phyloP scores from a whole-genome alignment of 2,797 vertebrate species.

The Monodelphis domestica region DNA sequence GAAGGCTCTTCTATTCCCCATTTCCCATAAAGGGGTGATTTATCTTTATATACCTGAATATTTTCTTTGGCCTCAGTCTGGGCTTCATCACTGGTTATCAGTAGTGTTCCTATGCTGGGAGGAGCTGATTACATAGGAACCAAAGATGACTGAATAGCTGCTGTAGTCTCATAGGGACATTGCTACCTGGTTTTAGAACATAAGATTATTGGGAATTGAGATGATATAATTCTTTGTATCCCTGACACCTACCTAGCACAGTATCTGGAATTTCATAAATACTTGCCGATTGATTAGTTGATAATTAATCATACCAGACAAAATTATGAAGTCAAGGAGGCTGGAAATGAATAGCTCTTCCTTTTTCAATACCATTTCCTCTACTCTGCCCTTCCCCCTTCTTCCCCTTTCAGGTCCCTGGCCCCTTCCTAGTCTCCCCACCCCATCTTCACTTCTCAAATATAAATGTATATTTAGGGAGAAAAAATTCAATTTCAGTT shows the following conservation, averaged over 20 bases:
- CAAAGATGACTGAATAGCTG: background rate
- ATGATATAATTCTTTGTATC: background rate
- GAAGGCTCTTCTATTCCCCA: background rate
- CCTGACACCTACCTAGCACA: background rate
- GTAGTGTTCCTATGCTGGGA: background rate
- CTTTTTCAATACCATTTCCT: background rate
- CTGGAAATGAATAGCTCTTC: background rate
- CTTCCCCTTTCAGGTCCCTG: background rate
- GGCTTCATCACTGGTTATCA: background rate
- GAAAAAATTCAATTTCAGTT: background rate
- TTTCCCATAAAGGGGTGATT: background rate
- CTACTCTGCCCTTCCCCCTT: background rate
- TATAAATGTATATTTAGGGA: background rate
- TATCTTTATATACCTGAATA: background rate
- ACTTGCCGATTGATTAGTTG: background rate
- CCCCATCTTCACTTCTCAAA: background rate
- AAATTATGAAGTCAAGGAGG: background rate
- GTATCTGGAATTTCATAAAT: background rate
- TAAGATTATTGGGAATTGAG: background rate
- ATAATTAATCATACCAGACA: background rate
- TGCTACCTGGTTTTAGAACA: background rate
- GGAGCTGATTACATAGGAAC: background rate
- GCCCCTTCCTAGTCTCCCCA: background rate
- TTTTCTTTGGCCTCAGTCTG: background rate
- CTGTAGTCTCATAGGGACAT: background rate